Conservation (phyloP, 2,113 vertebrate genomes). For the Arothron firmamentum region DNA sequence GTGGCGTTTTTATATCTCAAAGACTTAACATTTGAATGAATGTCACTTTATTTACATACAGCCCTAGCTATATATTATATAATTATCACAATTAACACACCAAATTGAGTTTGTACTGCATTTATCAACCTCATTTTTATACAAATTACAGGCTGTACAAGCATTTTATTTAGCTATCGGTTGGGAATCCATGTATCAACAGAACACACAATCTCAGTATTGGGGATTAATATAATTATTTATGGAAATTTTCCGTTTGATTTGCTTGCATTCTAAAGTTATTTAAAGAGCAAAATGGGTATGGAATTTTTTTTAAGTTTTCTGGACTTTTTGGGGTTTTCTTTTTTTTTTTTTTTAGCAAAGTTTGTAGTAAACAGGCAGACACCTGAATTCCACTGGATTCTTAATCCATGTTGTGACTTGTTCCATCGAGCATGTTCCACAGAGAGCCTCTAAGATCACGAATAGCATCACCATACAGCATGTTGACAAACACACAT, state of each 20-base stretch:
- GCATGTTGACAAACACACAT: neutral
- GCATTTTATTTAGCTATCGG: neutral
- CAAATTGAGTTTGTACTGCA: no score
- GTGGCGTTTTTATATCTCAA: no score
- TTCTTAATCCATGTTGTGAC: constrained; percentile 41
- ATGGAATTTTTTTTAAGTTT: no score
- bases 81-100: no score
- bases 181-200: no score
- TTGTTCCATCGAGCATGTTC: constrained; percentile 22
- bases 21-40: no score
- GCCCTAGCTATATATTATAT: no score
- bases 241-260: no score
- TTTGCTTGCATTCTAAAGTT: neutral
- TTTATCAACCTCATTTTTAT: no score
- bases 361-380: neutral
- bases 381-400: constrained; percentile 36
- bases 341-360: neutral
- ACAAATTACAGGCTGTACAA: neutral
- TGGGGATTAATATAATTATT: neutral
- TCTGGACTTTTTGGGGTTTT: neutral
- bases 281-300: no score
- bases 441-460: neutral
- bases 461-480: neutral
- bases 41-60: no score
- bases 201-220: no score